These are phyloP conservation scores for Pseudochirops cupreus DNA, from an alignment of 2,797 vertebrate genomes.

Conservation along the genomic window DNA sequence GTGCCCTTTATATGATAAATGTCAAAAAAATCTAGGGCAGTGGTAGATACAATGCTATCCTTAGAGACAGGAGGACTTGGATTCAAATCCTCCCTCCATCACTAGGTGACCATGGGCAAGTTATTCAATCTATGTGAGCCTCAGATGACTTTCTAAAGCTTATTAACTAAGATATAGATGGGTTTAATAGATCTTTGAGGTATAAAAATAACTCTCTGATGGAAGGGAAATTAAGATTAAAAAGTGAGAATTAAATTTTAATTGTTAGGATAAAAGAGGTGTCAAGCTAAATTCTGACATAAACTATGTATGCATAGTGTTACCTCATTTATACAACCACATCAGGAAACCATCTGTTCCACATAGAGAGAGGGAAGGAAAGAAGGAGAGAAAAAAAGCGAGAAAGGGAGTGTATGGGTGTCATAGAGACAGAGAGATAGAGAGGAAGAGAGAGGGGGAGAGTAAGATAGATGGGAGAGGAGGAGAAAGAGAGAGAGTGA, in stretches of 20 bases:
- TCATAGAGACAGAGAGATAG: background rate
- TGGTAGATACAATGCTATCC: background rate
- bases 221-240: background rate
- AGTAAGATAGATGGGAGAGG: background rate
- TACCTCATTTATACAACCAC: background rate
- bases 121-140: background rate
- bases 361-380: background rate
- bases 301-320: background rate
- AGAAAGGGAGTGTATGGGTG: background rate
- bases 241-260: background rate
- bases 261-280: background rate
- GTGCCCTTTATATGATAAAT: background rate
- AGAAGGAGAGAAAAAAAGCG: background rate
- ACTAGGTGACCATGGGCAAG: background rate
- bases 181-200: background rate
- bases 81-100: background rate
- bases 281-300: background rate
- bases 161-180: background rate
- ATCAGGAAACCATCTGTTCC: background rate
- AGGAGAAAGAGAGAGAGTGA: no score
- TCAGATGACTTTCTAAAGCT: background rate
- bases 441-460: background rate
- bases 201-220: background rate
- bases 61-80: background rate
- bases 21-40: background rate